Evolutionary conservation across 1,140 invertebrate genomes (phyloP), one percentile per base, ranked within the genome.

Genomic region (Palaemon carinicauda): DNA sequence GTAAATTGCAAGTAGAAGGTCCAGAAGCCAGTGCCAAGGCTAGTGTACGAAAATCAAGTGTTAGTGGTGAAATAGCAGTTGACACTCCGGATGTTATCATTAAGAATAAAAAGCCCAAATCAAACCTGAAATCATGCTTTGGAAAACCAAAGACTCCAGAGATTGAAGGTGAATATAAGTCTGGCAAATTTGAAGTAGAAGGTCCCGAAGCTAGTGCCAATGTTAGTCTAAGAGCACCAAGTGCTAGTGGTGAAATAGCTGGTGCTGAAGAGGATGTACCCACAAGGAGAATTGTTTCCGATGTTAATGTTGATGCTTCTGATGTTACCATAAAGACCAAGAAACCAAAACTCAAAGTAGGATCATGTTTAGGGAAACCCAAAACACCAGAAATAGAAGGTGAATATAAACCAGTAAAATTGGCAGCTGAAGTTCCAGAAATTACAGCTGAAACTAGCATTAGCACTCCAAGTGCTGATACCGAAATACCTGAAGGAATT

Each of bases 71-170:
- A 1, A n/a, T 80, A 14, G 29, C 24, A 2, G 21, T 80, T 53
- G 60, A 71, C 14, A 51, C 56, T 3, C 80, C 80, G 3, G 41
- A 79, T 5, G 71, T 87, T 10, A 69, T 79, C 17, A 27, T 82
- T 5, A 78, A 82, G 24, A 51, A n/a, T 14, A 31, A 51, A 21
- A 87, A 87, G 69, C 56, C 71, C 29, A 87, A 87, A 24, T n/a
- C 24, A 17, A 82, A 79, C 3, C 4, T 87, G 1, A 73, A 80
- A 29, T 87, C 86, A n/a, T 87, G 86, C 53, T 87, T 87, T 74
- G 85, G 85, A 12, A 81, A 87, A 15, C 78, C 85, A 0, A 87
- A 87, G 27, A 29, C 41, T 17, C 79, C 79, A 33, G 27, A 75
- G 17, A 24, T 54, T 24, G 77, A 54, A 21, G 50, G 24, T 21